Evolutionary conservation across 2,888 invertebrate genomes (phyloP).

Genomic region (Philonicus albiceps): DNA sequence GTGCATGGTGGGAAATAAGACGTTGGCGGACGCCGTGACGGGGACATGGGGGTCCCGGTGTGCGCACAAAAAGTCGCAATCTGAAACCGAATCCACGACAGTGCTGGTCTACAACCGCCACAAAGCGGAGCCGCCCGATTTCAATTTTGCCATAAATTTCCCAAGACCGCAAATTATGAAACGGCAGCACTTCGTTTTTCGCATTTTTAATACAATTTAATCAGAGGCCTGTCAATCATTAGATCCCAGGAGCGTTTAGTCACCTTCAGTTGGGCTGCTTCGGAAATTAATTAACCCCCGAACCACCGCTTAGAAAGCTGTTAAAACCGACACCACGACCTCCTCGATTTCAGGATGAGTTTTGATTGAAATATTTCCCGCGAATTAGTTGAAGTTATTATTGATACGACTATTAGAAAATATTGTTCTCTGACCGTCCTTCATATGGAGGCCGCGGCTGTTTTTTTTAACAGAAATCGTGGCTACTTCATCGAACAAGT

Average conservation of each 20-base stretch:
- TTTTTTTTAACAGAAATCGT: background rate
- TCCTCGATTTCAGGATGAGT: background rate
- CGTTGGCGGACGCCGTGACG: background rate
- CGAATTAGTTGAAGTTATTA: background rate
- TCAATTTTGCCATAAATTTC: slow-evolving; percentile 41
- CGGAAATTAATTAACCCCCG: background rate
- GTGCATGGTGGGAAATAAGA: background rate
- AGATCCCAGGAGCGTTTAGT: background rate
- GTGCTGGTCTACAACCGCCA: slow-evolving; percentile 23
- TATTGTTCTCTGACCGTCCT: background rate
- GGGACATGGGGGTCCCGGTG: background rate
- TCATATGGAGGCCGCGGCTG: background rate
- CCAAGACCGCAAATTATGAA: slow-evolving; percentile 33
- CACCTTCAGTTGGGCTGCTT: background rate
- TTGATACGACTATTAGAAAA: background rate
- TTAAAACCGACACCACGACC: background rate
- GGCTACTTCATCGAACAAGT: background rate
- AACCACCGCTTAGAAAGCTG: background rate
- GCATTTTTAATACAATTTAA: slow-evolving; percentile 24
- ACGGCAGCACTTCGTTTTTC: slow-evolving; percentile 2
- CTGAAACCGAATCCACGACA: slow-evolving; percentile 1
- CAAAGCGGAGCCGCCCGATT: slow-evolving; percentile 35
- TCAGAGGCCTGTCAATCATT: slow-evolving; percentile 11
- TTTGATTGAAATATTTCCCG: background rate
- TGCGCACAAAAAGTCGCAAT: slow-evolving; percentile 2